Conservation (phyloP, 2,797 vertebrate species). For the Dermochelys coriacea region DNA sequence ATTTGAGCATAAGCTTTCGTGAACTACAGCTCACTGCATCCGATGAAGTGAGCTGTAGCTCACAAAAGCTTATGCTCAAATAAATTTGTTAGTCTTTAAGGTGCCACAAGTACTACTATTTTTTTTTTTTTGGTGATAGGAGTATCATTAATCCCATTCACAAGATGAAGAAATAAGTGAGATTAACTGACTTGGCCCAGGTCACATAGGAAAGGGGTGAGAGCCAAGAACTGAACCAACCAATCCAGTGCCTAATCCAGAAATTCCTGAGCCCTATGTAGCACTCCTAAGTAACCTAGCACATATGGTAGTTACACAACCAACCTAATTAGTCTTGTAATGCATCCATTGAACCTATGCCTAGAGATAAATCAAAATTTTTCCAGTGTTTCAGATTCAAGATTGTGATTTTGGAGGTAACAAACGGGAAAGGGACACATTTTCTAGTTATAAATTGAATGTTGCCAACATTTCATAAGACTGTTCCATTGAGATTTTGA, state of each 20-base stretch:
- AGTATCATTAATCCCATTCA: not conserved
- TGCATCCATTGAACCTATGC: not conserved
- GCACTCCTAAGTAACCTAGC: not conserved
- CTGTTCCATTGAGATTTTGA: not conserved
- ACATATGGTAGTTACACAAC: not conserved
- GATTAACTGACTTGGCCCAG: not conserved
- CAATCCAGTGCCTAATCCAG: not conserved
- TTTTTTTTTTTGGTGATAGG: too few relatives aligned
- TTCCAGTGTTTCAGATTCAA: too few relatives aligned
- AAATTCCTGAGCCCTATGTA: not conserved
- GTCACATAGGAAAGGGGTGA: not conserved
- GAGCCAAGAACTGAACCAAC: not conserved
- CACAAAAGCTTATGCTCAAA: too few relatives aligned
- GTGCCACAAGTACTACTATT: too few relatives aligned
- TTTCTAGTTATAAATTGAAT: not conserved
- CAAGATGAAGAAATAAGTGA: not conserved
- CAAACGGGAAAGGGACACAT: not conserved
- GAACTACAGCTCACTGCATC: too few relatives aligned
- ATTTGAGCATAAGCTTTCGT: too few relatives aligned
- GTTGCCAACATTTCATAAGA: rapidly evolving
- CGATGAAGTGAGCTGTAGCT: too few relatives aligned
- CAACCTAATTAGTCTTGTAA: not conserved
- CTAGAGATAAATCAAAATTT: not conserved
- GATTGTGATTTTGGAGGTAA: not conserved
- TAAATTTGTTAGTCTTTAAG: too few relatives aligned